Evolutionary conservation across 53 echinoderm and acorn worm species (phyloP).

Genomic region (Apostichopus leukothele): DNA sequence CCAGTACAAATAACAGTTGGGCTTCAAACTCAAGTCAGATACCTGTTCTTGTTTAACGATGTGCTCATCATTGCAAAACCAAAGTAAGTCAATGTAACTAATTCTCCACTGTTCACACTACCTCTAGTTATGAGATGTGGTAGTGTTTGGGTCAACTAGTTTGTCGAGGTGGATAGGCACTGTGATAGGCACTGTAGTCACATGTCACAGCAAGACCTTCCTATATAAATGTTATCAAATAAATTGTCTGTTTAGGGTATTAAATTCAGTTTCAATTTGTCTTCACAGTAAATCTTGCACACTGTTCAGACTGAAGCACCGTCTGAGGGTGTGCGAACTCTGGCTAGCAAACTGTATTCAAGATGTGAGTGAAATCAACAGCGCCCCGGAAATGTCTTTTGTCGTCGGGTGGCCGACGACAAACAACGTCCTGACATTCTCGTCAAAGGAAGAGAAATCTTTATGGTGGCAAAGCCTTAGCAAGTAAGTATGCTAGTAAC

Average conservation of each 20-base stretch:
- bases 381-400: conserved; percentile 76
- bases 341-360: conserved; percentile 89
- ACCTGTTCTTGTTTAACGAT: conserved; percentile 90
- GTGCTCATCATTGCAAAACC: conserved; percentile 90
- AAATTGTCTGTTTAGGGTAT: no score
- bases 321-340: conserved; percentile 80
- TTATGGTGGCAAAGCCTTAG: conserved; percentile 87
- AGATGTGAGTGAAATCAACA: conserved; percentile 84
- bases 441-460: conserved; percentile 72
- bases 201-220: no score
- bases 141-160: no score
- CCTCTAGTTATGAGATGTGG: no score
- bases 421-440: conserved; percentile 79
- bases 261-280: not conserved
- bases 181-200: no score
- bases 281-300: conserved; percentile 76
- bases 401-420: conserved; percentile 97
- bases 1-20: conserved; percentile 79
- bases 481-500: conserved; percentile 65
- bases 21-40: conserved; percentile 79
- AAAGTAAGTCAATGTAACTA: conserved; percentile 68
- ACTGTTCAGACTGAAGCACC: conserved; percentile 78
- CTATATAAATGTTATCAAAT: no score
- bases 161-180: no score
- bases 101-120: no score